Conservation (phyloP, 2,888 invertebrate species). For the Yponomeuta sedellus region DNA sequence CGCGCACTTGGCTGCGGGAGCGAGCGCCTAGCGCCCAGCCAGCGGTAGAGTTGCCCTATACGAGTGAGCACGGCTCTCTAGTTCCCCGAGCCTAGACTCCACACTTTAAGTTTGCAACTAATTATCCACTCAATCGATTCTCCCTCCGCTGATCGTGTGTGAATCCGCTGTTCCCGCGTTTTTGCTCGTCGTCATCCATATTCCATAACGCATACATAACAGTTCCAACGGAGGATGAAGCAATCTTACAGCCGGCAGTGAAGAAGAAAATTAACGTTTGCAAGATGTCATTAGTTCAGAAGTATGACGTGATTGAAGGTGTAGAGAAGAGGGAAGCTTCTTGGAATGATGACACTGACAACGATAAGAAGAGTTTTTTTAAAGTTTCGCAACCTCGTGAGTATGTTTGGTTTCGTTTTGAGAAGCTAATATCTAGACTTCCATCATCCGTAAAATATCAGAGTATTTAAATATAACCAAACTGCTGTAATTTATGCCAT, state of each 20-base stretch:
- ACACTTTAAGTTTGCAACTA: neutral
- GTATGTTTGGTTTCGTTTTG: neutral
- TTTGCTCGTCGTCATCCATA: constrained; percentile 21
- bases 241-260: constrained; percentile 2
- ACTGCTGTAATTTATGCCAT: neutral
- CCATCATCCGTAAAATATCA: no score
- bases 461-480: neutral
- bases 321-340: neutral
- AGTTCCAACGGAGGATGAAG: neutral
- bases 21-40: neutral
- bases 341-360: neutral
- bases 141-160: neutral
- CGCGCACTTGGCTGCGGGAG: constrained; percentile 4
- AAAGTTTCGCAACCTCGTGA: neutral
- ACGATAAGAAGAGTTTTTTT: neutral
- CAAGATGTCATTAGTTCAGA: neutral
- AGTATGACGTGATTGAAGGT: neutral
- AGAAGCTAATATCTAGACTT: neutral
- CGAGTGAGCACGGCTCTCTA: neutral
- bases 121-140: neutral
- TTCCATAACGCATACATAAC: constrained; percentile 19
- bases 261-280: neutral
- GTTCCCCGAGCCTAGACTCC: neutral
- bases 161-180: constrained; percentile 28
- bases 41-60: neutral